A percentile compares a stretch with the other conserved stretches of the same genome.
Evolutionary conservation across 2,888 invertebrate species (phyloP).

Genomic region (Hydriomena furcata): DNA sequence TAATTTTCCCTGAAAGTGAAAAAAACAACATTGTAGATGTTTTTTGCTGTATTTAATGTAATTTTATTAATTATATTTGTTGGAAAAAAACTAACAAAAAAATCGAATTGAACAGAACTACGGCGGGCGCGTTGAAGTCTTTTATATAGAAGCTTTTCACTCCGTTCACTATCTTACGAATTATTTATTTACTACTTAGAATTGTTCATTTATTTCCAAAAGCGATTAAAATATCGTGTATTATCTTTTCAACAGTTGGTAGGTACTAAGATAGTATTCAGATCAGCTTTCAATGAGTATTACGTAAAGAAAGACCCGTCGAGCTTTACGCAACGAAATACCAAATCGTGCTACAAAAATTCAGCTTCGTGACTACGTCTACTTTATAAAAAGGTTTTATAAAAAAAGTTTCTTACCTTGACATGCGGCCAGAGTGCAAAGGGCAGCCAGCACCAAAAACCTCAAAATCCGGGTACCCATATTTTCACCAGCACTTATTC

Average conservation of each 20-base stretch:
- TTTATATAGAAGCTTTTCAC: constrained; percentile 14
- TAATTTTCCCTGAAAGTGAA: no score
- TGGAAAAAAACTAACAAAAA: not conserved
- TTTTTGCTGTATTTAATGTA: no score
- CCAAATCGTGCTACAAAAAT: constrained; percentile 25
- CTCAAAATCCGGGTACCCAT: constrained; percentile 57
- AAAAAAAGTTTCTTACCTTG: constrained; percentile 65
- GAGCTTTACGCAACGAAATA: constrained; percentile 29
- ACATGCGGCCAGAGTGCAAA: constrained; percentile 62
- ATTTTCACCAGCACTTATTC: constrained; percentile 66
- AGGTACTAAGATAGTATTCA: no score
- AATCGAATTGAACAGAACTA: not conserved
- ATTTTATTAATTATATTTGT: no score
- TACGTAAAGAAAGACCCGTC: constrained; percentile 20
- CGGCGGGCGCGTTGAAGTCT: constrained; percentile 27
- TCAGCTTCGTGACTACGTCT: constrained; percentile 10
- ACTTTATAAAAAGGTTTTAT: constrained; percentile 1
- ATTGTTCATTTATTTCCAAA: not conserved
- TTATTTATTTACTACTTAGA: no score
- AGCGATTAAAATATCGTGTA: not conserved
- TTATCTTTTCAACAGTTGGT: constrained; percentile 9
- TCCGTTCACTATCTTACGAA: no score
- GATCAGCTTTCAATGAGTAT: constrained; percentile 27
- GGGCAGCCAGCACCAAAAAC: constrained; percentile 50
- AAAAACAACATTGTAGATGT: no score